Evolutionary conservation across 1,140 invertebrate genomes (phyloP), one percentile per base, ranked within the genome.

Genomic region (Calycopis cecrops): DNA sequence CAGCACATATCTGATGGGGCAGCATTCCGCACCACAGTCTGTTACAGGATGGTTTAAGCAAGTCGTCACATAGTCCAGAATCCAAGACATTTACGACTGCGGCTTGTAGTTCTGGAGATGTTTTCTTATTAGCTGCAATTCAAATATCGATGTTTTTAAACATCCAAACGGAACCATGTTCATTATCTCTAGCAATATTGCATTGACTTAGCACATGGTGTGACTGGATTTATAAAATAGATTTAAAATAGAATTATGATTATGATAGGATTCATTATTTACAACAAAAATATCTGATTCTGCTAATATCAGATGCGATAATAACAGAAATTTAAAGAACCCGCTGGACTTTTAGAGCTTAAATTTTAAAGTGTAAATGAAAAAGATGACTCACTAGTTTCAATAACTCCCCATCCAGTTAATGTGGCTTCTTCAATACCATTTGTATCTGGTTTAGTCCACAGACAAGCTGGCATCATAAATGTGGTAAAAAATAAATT

Each of bases 391-490:
- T 28, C 14, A 70, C 75, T 66, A 12, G 60, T 60, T 63, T 73
- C 66, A 9, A 65, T 55, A 38, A 72, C 63, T 16, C 76, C 76
- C 76, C 73, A 79, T 18, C 73, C 76, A 55, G 69, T 70, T 0
- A 70, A 34, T 17, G 61, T 60, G 7, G 64, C 73, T 7, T 14
- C 56, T 17, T 65, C 65, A 56, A 69, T 63, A 18, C 48, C 21
- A n/a, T 40, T 59, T 2, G 59, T 55, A 28, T 64, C 56, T 9
- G 55, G 17, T 9, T 59, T 71, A 0, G 88, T 88, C 67, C 91
- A 91, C 14, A 92, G 73, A 3, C 88, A 71, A 9, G 67, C 64
- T 34, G 67, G 67, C 17, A 61, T 59, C 10, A 62, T 34, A 17
- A 63, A 59, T 6, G 34, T 12, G n/a, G 48, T 53, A 34, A 71